Evolutionary conservation across 2,113 vertebrate genomes (phyloP).

Genomic region (Octodon degus): DNA sequence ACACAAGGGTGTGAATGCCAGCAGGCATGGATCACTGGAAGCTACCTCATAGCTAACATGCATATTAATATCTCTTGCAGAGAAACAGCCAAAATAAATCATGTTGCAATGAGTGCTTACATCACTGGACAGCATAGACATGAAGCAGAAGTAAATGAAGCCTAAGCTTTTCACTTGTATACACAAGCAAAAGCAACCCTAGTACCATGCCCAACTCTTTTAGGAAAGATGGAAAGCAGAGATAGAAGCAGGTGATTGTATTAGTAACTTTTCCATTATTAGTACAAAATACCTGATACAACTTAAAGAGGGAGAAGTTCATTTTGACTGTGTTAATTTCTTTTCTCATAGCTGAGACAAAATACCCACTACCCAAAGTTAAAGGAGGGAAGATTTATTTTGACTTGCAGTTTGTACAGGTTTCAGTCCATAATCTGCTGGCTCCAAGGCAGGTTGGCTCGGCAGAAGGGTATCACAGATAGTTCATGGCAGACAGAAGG

Average conservation of each 20-base stretch:
- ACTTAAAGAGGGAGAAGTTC: background rate
- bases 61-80: background rate
- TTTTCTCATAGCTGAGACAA: background rate
- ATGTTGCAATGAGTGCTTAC: background rate
- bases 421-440: background rate
- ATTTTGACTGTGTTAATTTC: background rate
- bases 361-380: background rate
- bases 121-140: background rate
- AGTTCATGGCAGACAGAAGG: background rate
- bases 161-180: background rate
- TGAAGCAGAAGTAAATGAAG: background rate
- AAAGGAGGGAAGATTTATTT: background rate
- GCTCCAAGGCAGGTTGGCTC: background rate
- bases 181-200: background rate
- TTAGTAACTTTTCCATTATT: background rate
- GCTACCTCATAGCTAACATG: background rate
- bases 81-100: slow-evolving; percentile 5
- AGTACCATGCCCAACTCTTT: background rate
- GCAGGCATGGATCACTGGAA: background rate
- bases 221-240: background rate
- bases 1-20: background rate
- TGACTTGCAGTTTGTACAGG: background rate
- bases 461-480: background rate
- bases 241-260: background rate
- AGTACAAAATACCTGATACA: background rate